Base-by-base conservation (phyloP, 2,888 invertebrate genomes). In the Zygothrica quintamaculata region DNA sequence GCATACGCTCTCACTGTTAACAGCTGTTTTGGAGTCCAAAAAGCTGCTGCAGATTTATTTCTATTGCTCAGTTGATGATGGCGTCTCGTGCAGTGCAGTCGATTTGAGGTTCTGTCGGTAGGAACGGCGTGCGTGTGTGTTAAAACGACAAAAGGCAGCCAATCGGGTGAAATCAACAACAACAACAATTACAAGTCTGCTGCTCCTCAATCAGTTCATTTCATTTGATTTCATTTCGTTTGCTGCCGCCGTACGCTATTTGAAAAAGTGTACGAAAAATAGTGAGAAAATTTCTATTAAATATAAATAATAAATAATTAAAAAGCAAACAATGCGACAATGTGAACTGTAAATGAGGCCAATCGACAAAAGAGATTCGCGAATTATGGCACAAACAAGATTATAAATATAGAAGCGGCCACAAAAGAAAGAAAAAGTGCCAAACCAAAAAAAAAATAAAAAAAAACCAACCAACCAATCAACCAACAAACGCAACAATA, bases 391-490 rank as follows among this genome's bases (percentile, higher is more conserved):
- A 68, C 65, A 52, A 50, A 43, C 11, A 8, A 39, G 51, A 29
- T 56, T 84, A 74, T 68, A 78, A 78, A 85, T 74, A 68, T 36
- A 42, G n/a, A 69, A 57, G 36, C 46, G 47, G 44, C 15, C 29
- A 57, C 60, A 60, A 74, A 56, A 47, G 60, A 79, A 80, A 86
- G 65, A 84, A 86, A 77, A 80, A 78, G 85, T 77, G 77, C n/a
- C 51, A 26, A 65, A 60, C 26, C 31, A 7, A 51, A 43, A 61
- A 18, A 40, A 36, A 29, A 26, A 52, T 12, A 48, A 55, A 31
- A 42, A 60, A 58, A 47, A 43, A 34, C 22, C 46, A 46, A 34
- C 3, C 8, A 59, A 34, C 11, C 47, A 56, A 53, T 31, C 37
- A 36, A 59, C 26, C 16, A 18, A 37, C 50, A 34, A 26, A 25